A percentile compares a stretch with the other conserved stretches of the same genome.
Evolutionary conservation across 92 coral and sea anemone genomes (phyloP).

Genomic region (Plumapathes pennacea): DNA sequence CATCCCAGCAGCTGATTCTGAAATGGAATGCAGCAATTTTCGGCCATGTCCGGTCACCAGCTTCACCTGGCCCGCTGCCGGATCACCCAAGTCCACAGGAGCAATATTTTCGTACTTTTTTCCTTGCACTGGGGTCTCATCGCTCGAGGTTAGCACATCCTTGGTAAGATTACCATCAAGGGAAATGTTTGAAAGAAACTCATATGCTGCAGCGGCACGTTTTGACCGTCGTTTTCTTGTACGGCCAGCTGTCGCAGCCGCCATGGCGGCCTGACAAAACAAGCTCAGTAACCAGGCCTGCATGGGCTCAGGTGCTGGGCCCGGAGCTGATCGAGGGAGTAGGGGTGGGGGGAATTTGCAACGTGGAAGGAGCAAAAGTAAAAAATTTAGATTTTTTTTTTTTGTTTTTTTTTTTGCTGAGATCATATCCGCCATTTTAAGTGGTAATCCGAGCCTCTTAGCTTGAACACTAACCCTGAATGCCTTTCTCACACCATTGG

Average conservation of each 20-base stretch:
- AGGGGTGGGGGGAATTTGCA: too few species aligned
- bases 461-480: too few species aligned
- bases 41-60: conserved; percentile 18
- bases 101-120: conserved; percentile 5
- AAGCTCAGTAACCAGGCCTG: conserved; percentile 1
- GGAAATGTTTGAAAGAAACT: conserved; percentile 89
- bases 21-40: conserved; percentile 72
- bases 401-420: too few species aligned
- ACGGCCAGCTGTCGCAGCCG: conserved; percentile 67
- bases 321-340: too few species aligned
- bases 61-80: background rate
- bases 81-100: conserved; percentile 4
- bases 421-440: too few species aligned
- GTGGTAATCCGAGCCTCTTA: too few species aligned
- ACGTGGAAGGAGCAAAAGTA: too few species aligned
- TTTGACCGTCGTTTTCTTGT: conserved; percentile 74
- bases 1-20: conserved; percentile 53
- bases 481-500: too few species aligned
- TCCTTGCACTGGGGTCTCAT: conserved; percentile 2
- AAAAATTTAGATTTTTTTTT: too few species aligned
- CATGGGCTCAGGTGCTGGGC: too few species aligned
- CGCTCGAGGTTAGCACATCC: conserved; percentile 12
- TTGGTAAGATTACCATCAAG: conserved; percentile 76
- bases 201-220: conserved; percentile 84
- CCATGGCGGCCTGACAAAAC: conserved; percentile 62